A percentile compares a stretch with the other conserved stretches of the same genome.
Conservation (phyloP, 2,113 vertebrate species). For the Crotophaga sulcirostris region DNA sequence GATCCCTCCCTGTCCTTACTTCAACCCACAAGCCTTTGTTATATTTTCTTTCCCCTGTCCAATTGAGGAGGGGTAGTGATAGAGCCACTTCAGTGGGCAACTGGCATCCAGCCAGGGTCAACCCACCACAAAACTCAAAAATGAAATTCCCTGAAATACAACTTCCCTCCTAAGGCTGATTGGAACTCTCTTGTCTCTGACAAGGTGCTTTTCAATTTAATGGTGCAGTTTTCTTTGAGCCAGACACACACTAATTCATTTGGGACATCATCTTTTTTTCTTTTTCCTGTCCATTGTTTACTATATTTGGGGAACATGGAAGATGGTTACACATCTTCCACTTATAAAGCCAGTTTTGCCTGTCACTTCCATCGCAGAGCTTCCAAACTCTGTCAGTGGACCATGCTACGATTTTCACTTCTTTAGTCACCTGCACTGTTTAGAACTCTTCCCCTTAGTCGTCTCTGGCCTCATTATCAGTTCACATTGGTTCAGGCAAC, state of each 20-base stretch:
- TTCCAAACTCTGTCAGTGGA: neutral
- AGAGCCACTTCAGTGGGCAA: neutral
- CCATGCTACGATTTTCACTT: neutral
- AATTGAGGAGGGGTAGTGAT: neutral
- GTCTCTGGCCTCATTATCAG: constrained; percentile 22
- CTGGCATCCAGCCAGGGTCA: neutral
- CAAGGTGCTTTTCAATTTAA: neutral
- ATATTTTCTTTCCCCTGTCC: too few species aligned
- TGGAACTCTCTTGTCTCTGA: neutral
- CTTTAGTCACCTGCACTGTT: neutral
- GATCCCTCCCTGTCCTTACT: too few species aligned
- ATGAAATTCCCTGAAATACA: neutral
- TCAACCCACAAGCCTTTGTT: too few species aligned
- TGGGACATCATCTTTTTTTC: neutral
- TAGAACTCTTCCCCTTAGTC: neutral
- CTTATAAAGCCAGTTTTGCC: neutral
- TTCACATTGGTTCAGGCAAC: constrained; percentile 17
- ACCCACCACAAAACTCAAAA: neutral
- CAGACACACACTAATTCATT: neutral
- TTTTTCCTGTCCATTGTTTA: neutral
- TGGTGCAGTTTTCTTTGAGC: neutral
- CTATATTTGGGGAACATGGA: neutral
- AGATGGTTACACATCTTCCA: neutral
- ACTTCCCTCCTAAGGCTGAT: neutral
- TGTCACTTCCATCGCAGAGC: neutral